phyloP scores from a whole-genome alignment of 2,888 invertebrate genomes.

The Ochlodes sylvanus region DNA sequence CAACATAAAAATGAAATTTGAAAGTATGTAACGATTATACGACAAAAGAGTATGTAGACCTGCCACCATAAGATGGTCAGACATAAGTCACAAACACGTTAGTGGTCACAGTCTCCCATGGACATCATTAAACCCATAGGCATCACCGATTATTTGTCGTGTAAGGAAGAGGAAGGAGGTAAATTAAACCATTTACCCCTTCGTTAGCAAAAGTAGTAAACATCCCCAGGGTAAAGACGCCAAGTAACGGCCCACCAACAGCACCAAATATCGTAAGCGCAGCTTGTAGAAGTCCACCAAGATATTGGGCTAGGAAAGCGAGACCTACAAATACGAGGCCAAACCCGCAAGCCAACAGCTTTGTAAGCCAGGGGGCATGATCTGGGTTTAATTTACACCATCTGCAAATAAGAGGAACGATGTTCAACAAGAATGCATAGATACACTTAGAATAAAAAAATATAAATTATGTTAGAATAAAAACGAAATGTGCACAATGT shows the following conservation, averaged over 20 bases:
- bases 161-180: no score
- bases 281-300: slow-evolving; percentile 94
- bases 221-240: slow-evolving; percentile 94
- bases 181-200: slow-evolving; percentile 70
- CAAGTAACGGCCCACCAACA: slow-evolving; percentile 93
- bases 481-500: no score
- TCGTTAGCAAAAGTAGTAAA: slow-evolving; percentile 90
- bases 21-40: no score
- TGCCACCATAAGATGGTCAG: no score
- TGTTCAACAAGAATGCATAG: not conserved
- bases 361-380: slow-evolving; percentile 83
- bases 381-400: slow-evolving; percentile 64
- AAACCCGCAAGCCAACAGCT: slow-evolving; percentile 89
- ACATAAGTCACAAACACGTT: no score
- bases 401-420: slow-evolving; percentile 49
- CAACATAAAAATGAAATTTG: no score
- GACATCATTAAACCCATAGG: no score
- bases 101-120: no score
- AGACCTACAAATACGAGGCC: slow-evolving; percentile 91
- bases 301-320: slow-evolving; percentile 92
- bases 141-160: no score
- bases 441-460: no score
- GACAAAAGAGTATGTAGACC: no score
- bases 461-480: no score
- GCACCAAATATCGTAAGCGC: slow-evolving; percentile 94